Evolutionary conservation across 2,888 invertebrate species (phyloP).

Genomic region (Eristalinus sepulchralis): DNA sequence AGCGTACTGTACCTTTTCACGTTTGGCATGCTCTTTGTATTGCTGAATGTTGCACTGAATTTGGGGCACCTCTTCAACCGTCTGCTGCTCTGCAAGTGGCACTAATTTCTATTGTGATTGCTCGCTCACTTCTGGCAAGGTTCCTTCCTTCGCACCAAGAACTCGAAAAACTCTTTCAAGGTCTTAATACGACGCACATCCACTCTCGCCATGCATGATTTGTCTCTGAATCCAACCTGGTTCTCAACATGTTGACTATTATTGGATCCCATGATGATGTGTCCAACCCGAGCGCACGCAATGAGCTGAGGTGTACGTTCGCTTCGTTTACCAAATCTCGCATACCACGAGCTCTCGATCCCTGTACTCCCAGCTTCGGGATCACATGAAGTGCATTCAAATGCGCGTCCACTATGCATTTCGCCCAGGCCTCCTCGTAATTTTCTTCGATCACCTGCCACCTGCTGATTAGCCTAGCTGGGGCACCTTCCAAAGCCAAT

Average conservation of each 20-base stretch:
- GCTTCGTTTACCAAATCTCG: slow-evolving; percentile 26
- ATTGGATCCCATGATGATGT: neutral
- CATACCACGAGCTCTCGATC: neutral
- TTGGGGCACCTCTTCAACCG: no score
- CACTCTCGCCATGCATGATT: slow-evolving; percentile 2
- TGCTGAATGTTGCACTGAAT: no score
- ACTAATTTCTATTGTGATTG: no score
- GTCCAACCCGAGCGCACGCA: slow-evolving; percentile 11
- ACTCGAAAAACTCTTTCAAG: neutral
- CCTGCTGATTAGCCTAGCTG: slow-evolving; percentile 24
- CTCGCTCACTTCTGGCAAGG: slow-evolving; percentile 23
- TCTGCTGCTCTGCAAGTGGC: no score
- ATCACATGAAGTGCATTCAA: slow-evolving; percentile 1
- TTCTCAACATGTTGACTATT: slow-evolving; percentile 3
- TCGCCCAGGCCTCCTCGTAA: neutral
- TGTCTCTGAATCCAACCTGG: slow-evolving; percentile 4
- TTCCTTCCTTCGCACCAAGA: no score
- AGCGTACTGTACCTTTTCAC: no score
- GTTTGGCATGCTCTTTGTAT: no score
- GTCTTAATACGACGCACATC: slow-evolving; percentile 1
- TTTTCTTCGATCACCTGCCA: neutral
- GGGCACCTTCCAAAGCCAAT: neutral
- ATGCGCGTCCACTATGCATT: neutral
- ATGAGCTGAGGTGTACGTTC: slow-evolving; percentile 17
- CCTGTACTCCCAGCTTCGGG: neutral